Evolutionary conservation across 2,113 vertebrate genomes (phyloP).

Genomic region (Pedionomus torquatus): DNA sequence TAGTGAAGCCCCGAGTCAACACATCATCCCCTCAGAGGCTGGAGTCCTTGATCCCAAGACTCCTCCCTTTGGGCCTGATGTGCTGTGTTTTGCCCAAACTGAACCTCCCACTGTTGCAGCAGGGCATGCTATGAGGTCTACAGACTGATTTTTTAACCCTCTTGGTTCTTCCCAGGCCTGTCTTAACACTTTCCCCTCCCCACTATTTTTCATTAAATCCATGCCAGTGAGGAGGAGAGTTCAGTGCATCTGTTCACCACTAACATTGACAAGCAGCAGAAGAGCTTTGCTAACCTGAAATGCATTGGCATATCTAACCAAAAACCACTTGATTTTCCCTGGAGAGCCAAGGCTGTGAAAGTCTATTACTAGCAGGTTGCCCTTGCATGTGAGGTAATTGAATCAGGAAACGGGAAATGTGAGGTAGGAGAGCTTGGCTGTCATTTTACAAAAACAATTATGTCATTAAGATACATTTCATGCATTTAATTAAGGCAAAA

Average conservation of each 20-base stretch:
- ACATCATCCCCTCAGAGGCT: background rate
- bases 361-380: conserved; percentile 15
- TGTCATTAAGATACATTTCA: conserved; percentile 58
- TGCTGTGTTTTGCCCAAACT: background rate
- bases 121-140: background rate
- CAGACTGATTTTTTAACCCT: background rate
- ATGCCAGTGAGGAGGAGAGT: background rate
- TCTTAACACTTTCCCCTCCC: background rate
- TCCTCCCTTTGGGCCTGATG: background rate
- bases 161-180: background rate
- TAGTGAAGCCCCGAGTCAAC: background rate
- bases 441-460: conserved; percentile 59
- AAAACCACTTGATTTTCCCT: conserved; percentile 46
- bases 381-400: conserved; percentile 20
- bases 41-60: background rate
- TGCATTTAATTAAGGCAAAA: conserved; percentile 60
- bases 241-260: conserved; percentile 1
- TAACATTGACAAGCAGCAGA: conserved; percentile 14
- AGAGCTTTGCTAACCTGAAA: conserved; percentile 37
- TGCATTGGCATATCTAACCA: conserved; percentile 20
- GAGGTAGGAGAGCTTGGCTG: conserved; percentile 35
- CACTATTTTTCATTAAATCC: background rate
- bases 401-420: conserved; percentile 57
- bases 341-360: conserved; percentile 49
- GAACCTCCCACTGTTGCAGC: background rate